These are phyloP conservation scores for Cylloceria caligata DNA, from an alignment of 2,888 invertebrate genomes.

Conservation along the genomic window DNA sequence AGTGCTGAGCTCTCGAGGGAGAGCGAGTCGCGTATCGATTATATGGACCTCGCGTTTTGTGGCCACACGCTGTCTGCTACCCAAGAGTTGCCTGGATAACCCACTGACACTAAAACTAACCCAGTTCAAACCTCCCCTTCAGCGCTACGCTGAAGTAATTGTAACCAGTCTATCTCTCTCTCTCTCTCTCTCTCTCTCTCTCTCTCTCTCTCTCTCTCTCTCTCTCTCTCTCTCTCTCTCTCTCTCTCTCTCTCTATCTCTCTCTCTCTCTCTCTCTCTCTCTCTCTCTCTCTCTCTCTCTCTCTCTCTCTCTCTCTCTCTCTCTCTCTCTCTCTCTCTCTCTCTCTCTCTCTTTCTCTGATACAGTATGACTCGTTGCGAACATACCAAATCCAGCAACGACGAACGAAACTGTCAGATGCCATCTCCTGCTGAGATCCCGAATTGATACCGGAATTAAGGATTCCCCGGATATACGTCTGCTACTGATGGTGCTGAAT, in stretches of 20 bases:
- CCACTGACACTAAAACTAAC: slow-evolving; percentile 72
- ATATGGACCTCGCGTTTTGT: slow-evolving; percentile 70
- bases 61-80: slow-evolving; percentile 67
- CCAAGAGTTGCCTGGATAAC: slow-evolving; percentile 73
- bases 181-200: slow-evolving; percentile 3
- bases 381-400: slow-evolving; percentile 16
- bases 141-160: slow-evolving; percentile 24
- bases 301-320: background rate
- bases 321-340: slow-evolving; percentile 9
- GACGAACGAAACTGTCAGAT: background rate
- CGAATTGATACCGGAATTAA: slow-evolving; percentile 42
- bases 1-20: slow-evolving; percentile 68
- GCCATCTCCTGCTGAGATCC: slow-evolving; percentile 4
- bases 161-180: slow-evolving; percentile 30
- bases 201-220: background rate
- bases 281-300: slow-evolving; percentile 2
- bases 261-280: background rate
- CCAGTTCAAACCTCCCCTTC: slow-evolving; percentile 10
- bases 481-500: background rate
- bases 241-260: background rate
- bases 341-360: background rate
- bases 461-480: slow-evolving; percentile 14
- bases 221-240: background rate
- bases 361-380: slow-evolving; percentile 9
- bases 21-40: slow-evolving; percentile 75